Evolutionary conservation across 2,113 vertebrate species (phyloP).

Genomic region (Pseudois nayaur): DNA sequence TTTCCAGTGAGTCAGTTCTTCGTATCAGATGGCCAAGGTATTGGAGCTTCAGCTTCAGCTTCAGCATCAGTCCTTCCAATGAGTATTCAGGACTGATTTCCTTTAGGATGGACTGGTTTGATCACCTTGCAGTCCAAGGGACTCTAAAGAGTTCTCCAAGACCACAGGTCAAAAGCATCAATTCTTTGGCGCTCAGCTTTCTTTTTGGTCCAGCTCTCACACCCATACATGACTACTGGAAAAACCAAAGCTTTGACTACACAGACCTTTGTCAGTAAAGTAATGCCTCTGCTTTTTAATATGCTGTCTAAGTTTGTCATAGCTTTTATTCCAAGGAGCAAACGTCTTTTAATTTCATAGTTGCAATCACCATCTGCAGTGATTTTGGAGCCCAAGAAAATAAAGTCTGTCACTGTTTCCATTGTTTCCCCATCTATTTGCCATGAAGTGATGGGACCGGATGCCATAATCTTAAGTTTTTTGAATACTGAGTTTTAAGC

Average conservation of each 20-base stretch:
- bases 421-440: background rate
- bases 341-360: background rate
- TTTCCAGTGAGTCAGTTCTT: background rate
- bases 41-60: background rate
- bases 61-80: background rate
- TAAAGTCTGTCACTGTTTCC: background rate
- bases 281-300: background rate
- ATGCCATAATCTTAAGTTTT: background rate
- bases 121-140: background rate
- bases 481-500: background rate
- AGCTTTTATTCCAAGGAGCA: background rate
- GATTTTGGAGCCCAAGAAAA: background rate
- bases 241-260: background rate
- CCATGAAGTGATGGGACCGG: background rate
- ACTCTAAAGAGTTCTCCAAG: background rate
- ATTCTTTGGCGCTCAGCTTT: background rate
- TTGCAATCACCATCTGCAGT: background rate
- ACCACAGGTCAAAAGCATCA: background rate
- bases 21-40: background rate
- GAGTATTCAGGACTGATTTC: background rate
- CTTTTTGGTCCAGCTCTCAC: background rate
- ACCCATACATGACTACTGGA: background rate
- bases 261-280: background rate
- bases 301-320: background rate
- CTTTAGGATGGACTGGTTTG: background rate